Evolutionary conservation across 2,797 vertebrate genomes (phyloP).

Genomic region (Channallabes apus): DNA sequence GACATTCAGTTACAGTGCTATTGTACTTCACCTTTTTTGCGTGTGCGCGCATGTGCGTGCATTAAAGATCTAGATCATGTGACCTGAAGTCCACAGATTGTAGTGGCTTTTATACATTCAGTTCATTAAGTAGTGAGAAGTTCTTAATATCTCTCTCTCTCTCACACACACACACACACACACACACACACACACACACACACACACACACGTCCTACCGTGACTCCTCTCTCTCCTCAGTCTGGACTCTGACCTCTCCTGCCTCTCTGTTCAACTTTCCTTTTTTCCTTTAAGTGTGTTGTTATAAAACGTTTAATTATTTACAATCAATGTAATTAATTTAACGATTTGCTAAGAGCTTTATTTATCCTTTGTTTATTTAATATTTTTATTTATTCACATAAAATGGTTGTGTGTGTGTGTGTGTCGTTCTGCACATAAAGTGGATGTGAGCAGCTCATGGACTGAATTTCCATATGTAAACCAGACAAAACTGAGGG

Average conservation of each 20-base stretch:
- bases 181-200: background rate
- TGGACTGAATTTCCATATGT: constrained; percentile 12
- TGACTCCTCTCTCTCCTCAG: background rate
- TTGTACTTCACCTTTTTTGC: background rate
- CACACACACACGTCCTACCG: background rate
- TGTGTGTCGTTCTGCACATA: background rate
- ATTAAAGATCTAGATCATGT: constrained; percentile 61
- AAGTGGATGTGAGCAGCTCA: background rate
- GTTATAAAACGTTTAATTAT: background rate
- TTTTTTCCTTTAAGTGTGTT: background rate
- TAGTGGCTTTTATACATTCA: background rate
- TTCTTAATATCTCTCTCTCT: background rate
- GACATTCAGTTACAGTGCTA: background rate
- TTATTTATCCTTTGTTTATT: background rate
- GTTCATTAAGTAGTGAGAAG: too few species aligned
- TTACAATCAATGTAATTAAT: background rate
- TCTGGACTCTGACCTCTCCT: background rate
- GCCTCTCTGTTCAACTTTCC: background rate
- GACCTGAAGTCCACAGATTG: background rate
- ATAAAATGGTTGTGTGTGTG: background rate
- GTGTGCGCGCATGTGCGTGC: too few species aligned
- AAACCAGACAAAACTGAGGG: background rate
- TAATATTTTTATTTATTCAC: background rate
- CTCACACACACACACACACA: background rate
- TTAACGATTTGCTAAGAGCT: too few species aligned